Percentiles rank a stretch among this genome's conserved stretches.
These are phyloP conservation scores for Drosophila albomicans DNA, from an alignment of 1,140 invertebrate genomes.

Conservation along the genomic window DNA sequence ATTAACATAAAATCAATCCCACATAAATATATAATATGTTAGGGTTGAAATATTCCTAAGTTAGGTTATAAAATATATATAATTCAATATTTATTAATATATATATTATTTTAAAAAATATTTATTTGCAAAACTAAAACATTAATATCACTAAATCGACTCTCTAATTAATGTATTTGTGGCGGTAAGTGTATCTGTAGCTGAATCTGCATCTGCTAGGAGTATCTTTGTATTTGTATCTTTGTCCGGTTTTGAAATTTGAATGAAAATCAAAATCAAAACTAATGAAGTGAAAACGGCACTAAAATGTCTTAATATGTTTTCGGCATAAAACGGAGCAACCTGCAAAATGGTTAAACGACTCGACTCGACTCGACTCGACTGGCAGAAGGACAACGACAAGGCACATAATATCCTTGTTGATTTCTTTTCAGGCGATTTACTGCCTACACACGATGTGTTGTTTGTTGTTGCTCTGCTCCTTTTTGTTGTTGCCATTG, in stretches of 20 bases:
- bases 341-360: slow-evolving; percentile 67
- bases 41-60: too few relatives aligned
- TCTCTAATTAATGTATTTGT: not conserved
- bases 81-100: too few relatives aligned
- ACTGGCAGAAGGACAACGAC: slow-evolving; percentile 26
- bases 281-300: slow-evolving; percentile 84
- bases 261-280: slow-evolving; percentile 69
- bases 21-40: too few relatives aligned
- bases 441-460: slow-evolving; percentile 75
- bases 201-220: not conserved
- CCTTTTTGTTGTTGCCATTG: slow-evolving; percentile 42
- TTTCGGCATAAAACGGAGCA: slow-evolving; percentile 41
- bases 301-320: slow-evolving; percentile 84
- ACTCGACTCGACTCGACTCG: not conserved
- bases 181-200: not conserved
- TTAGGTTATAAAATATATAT: too few relatives aligned
- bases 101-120: too few relatives aligned
- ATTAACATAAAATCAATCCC: too few relatives aligned
- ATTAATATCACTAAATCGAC: not conserved
- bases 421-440: slow-evolving; percentile 83
- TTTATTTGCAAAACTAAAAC: too few relatives aligned
- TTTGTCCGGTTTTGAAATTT: not conserved
- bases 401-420: slow-evolving; percentile 78
- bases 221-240: not conserved
- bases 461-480: slow-evolving; percentile 23